These are phyloP conservation scores for Heterotilapia buettikoferi DNA, from an alignment of 2,113 vertebrate genomes.

Conservation along the genomic window DNA sequence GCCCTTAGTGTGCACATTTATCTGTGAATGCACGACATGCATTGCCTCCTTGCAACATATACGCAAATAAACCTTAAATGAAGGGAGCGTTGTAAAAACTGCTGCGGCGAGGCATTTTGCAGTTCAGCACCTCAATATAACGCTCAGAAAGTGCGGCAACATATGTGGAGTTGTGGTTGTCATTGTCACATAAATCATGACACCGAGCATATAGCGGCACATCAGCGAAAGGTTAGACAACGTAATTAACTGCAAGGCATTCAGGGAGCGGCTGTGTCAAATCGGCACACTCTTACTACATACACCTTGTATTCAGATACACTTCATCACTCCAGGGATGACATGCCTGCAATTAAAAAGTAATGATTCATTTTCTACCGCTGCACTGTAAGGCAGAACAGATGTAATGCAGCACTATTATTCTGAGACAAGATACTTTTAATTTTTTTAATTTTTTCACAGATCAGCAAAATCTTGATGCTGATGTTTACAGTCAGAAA, in stretches of 20 bases:
- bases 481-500: neutral
- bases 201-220: conserved; percentile 28
- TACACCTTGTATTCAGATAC: conserved; percentile 44
- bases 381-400: neutral
- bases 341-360: conserved; percentile 57
- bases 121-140: conserved; percentile 18
- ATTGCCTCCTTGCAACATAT: neutral
- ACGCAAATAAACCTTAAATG: conserved; percentile 6
- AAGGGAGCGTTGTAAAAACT: neutral
- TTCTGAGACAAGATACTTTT: neutral
- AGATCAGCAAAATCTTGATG: neutral
- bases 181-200: conserved; percentile 38
- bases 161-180: conserved; percentile 11
- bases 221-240: conserved; percentile 49
- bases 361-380: conserved; percentile 37
- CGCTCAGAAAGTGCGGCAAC: neutral
- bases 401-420: neutral
- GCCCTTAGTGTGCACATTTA: neutral
- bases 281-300: conserved; percentile 38
- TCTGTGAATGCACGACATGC: neutral
- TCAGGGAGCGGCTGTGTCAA: conserved; percentile 43
- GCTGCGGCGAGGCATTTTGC: neutral
- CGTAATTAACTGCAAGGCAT: conserved; percentile 55
- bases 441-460: neutral
- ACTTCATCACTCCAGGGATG: conserved; percentile 51